A percentile compares a stretch with the other conserved stretches of the same genome.
phyloP scores from a whole-genome alignment of 1,140 invertebrate species.

The Oncopeltus fasciatus region DNA sequence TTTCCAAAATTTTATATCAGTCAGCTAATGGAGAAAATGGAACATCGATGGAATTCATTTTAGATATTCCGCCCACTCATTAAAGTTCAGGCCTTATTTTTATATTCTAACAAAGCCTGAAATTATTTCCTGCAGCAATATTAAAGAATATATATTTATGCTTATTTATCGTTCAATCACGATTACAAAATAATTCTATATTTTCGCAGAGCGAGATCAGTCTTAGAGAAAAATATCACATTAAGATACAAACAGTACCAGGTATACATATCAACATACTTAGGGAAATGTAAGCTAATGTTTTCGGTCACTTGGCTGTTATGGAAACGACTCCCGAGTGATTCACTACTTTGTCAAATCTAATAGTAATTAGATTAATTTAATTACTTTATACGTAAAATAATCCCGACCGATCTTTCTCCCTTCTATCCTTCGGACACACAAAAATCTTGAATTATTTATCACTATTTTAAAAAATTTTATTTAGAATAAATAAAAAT shows the following conservation, averaged over 20 bases:
- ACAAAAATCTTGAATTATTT: not conserved
- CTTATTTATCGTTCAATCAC: not conserved
- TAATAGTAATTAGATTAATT: not conserved
- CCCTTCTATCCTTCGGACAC: constrained; percentile 2
- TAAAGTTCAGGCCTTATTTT: too few species aligned
- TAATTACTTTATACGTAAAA: not conserved
- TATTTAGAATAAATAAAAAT: too few species aligned
- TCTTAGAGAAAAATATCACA: constrained; percentile 12
- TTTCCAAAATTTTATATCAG: too few species aligned
- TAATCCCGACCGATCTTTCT: not conserved
- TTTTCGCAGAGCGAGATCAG: constrained; percentile 9
- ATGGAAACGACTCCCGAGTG: too few species aligned
- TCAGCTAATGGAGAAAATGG: too few species aligned
- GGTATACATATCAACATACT: not conserved
- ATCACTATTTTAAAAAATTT: not conserved
- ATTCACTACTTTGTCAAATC: too few species aligned
- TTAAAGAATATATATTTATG: not conserved
- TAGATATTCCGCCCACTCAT: too few species aligned
- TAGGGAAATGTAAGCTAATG: not conserved
- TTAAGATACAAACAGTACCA: not conserved
- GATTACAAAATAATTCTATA: constrained; percentile 6
- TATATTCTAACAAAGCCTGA: too few species aligned
- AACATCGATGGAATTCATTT: too few species aligned
- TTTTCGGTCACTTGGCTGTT: too few species aligned
- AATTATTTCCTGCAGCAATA: too few species aligned